A percentile compares a stretch with the other conserved stretches of the same genome.
These are phyloP conservation scores for Mimumesa dahlbomi DNA, from an alignment of 2,888 invertebrate genomes.

Conservation along the genomic window DNA sequence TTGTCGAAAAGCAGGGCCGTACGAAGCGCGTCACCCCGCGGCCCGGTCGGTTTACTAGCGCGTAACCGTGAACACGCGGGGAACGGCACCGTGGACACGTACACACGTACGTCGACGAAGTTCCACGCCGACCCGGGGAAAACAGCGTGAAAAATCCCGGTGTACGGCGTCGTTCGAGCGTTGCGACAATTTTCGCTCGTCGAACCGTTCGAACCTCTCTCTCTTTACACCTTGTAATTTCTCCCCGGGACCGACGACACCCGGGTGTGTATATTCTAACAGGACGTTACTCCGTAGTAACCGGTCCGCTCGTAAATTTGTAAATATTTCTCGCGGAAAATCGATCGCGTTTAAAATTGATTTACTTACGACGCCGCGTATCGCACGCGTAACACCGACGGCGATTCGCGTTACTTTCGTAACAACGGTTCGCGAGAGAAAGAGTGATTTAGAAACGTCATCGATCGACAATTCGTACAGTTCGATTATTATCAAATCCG, in stretches of 20 bases:
- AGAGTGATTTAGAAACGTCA: no score
- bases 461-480: no score
- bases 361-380: constrained; percentile 42
- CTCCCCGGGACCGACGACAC: no score
- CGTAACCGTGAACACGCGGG: constrained; percentile 17
- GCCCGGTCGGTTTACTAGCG: constrained; percentile 30
- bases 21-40: constrained; percentile 31
- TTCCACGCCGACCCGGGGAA: neutral
- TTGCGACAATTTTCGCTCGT: constrained; percentile 4
- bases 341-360: constrained; percentile 43
- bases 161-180: constrained; percentile 11
- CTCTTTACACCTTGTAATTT: constrained; percentile 28
- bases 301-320: constrained; percentile 37
- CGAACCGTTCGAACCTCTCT: constrained; percentile 1
- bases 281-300: no score
- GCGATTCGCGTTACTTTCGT: neutral
- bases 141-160: constrained; percentile 5
- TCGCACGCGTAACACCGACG: constrained; percentile 4
- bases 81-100: no score
- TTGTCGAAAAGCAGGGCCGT: constrained; percentile 64
- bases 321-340: constrained; percentile 46
- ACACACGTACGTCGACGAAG: no score
- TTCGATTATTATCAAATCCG: no score
- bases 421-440: no score
- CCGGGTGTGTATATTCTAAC: no score